Evolutionary conservation across 2,888 invertebrate genomes (phyloP).

Genomic region (Dascillus cervinus): DNA sequence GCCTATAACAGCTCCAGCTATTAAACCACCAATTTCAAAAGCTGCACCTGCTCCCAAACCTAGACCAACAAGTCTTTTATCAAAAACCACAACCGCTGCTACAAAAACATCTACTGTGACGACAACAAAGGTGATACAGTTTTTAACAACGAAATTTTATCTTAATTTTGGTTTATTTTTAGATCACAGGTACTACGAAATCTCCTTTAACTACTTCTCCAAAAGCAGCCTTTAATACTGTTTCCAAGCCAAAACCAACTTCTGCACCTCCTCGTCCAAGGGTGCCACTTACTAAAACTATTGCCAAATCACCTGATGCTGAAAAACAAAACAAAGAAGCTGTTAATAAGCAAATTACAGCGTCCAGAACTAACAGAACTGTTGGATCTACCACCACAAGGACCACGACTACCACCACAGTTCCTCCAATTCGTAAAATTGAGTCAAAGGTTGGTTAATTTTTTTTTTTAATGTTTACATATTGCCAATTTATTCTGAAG

Average conservation of each 20-base stretch:
- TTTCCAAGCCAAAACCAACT: constrained; percentile 19
- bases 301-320: constrained; percentile 27
- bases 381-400: constrained; percentile 20
- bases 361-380: constrained; percentile 25
- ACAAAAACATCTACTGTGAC: constrained; percentile 15
- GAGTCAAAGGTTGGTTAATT: constrained; percentile 35
- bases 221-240: constrained; percentile 13
- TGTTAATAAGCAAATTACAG: constrained; percentile 56
- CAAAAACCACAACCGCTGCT: constrained; percentile 12
- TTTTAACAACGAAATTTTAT: no score
- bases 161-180: constrained; percentile 3
- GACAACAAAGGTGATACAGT: constrained; percentile 16
- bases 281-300: constrained; percentile 24
- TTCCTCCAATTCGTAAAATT: constrained; percentile 28
- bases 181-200: constrained; percentile 16
- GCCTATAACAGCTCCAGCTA: constrained; percentile 19
- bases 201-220: constrained; percentile 12
- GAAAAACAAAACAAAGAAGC: constrained; percentile 61
- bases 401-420: constrained; percentile 25
- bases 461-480: no score
- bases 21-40: constrained; percentile 16
- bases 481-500: no score
- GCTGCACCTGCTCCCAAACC: no score
- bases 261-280: constrained; percentile 23
- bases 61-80: no score